phyloP scores from a whole-genome alignment of 2,797 vertebrate genomes.

The Takifugu rubripes region DNA sequence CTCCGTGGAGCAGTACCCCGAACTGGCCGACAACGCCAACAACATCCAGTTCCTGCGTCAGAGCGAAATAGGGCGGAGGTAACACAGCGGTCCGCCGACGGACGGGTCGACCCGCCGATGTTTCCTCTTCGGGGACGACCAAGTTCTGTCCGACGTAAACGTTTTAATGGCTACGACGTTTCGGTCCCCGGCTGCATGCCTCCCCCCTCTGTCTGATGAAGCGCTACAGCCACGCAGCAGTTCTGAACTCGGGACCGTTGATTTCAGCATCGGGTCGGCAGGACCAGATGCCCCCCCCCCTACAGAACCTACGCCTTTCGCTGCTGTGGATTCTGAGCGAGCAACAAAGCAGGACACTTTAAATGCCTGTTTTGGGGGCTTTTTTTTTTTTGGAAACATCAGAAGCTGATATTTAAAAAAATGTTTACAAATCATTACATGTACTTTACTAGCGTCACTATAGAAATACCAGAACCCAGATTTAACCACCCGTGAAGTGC shows the following conservation, averaged over 20 bases:
- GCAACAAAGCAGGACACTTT: conserved; percentile 78
- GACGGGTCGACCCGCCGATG: no score
- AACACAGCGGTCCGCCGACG: conserved; percentile 76
- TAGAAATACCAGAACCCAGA: conserved; percentile 13
- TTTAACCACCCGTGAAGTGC: conserved; percentile 31
- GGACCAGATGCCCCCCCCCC: no score
- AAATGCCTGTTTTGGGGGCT: conserved; percentile 33
- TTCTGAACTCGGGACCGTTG: not conserved
- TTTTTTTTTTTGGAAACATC: conserved; percentile 61
- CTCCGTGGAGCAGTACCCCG: conserved; percentile 98
- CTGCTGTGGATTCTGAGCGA: conserved; percentile 70
- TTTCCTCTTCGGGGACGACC: no score
- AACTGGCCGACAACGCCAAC: conserved; percentile 96
- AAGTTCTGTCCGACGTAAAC: no score
- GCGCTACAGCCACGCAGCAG: not conserved
- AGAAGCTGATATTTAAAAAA: conserved; percentile 68
- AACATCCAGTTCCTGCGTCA: conserved; percentile 98
- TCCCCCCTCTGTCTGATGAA: conserved; percentile 21
- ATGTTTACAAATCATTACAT: conserved; percentile 88
- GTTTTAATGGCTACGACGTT: no score
- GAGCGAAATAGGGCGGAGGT: conserved; percentile 98
- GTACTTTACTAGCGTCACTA: conserved; percentile 79
- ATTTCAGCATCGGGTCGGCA: conserved; percentile 16
- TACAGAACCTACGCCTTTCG: conserved; percentile 17
- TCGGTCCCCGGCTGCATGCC: not conserved